These are phyloP conservation scores for Andrena fulva DNA, from an alignment of 2,888 invertebrate species.

Conservation along the genomic window DNA sequence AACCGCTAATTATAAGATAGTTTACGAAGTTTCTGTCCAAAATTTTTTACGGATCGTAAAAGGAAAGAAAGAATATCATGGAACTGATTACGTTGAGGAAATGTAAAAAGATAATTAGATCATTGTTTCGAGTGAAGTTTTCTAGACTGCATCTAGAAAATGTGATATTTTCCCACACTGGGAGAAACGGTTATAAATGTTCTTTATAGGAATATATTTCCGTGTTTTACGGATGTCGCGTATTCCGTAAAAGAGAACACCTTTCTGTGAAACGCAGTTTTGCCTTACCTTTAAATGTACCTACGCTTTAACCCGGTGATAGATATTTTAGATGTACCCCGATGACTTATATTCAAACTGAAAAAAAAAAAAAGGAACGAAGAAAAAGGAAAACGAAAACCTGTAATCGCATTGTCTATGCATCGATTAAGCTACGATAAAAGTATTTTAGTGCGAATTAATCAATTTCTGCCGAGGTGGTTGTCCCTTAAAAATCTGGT, in stretches of 20 bases:
- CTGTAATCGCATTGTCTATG: conserved; percentile 63
- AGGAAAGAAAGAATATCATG: conserved; percentile 18
- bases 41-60: conserved; percentile 28
- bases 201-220: conserved; percentile 72
- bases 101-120: conserved; percentile 50
- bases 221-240: conserved; percentile 60
- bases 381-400: conserved; percentile 27
- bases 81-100: conserved; percentile 49
- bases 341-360: conserved; percentile 70
- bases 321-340: conserved; percentile 76
- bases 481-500: conserved; percentile 82
- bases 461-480: conserved; percentile 83
- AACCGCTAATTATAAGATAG: conserved; percentile 20
- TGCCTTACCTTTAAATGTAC: conserved; percentile 80
- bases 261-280: conserved; percentile 77
- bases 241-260: conserved; percentile 55
- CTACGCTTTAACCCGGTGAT: conserved; percentile 81
- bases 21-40: conserved; percentile 38
- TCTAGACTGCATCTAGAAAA: conserved; percentile 60
- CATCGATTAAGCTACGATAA: conserved; percentile 64
- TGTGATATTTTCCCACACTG: conserved; percentile 71
- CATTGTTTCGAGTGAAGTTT: conserved; percentile 68
- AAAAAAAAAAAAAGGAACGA: conserved; percentile 23
- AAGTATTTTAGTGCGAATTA: conserved; percentile 76
- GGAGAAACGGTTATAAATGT: conserved; percentile 65